Evolutionary conservation across 2,113 vertebrate species (phyloP).

Genomic region (Cromileptes altivelis): DNA sequence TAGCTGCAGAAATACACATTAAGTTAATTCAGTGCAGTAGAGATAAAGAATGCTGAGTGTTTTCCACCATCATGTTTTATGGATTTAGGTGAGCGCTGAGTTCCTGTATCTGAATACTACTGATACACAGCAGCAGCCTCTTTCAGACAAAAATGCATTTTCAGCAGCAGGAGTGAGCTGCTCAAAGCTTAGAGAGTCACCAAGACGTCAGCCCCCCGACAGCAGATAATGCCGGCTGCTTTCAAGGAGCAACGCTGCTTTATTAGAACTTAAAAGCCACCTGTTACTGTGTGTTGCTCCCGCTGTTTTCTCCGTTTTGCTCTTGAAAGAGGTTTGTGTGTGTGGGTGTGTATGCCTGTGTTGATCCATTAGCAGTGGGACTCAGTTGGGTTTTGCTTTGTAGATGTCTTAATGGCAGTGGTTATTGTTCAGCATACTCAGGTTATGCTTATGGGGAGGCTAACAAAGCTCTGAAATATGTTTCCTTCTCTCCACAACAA

Average conservation of each 20-base stretch:
- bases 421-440: conserved; percentile 27
- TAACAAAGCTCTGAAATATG: background rate
- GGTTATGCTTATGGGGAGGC: background rate
- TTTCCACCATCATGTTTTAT: conserved; percentile 42
- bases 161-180: conserved; percentile 16
- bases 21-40: conserved; percentile 16
- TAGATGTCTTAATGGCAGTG: conserved; percentile 33
- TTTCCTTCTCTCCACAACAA: background rate
- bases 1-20: background rate
- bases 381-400: conserved; percentile 31
- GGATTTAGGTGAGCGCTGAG: conserved; percentile 27
- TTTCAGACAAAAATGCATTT: conserved; percentile 38
- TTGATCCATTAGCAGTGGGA: conserved; percentile 51
- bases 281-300: conserved; percentile 22
- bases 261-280: conserved; percentile 53
- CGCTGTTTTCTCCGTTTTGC: conserved; percentile 20
- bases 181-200: conserved; percentile 17
- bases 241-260: conserved; percentile 37
- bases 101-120: conserved; percentile 15
- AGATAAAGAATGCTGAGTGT: background rate
- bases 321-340: background rate
- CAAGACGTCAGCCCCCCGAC: conserved; percentile 2
- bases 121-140: conserved; percentile 19
- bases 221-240: conserved; percentile 44
- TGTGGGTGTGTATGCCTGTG: background rate